Conservation (phyloP, 2,113 vertebrate species). For the Entelurus aequoreus region DNA sequence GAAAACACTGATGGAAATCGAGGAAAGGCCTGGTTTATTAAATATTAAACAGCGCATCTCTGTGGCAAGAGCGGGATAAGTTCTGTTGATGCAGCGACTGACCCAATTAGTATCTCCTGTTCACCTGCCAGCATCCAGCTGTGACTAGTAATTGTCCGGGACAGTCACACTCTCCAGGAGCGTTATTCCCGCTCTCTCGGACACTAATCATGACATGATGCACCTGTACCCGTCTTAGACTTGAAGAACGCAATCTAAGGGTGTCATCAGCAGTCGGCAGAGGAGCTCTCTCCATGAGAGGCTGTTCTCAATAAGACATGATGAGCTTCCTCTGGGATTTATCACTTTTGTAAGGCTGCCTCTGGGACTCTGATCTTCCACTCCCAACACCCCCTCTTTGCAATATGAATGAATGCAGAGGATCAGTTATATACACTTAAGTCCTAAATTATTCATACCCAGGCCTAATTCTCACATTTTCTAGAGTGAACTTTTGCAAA, state of each 20-base stretch:
- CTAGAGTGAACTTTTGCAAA: too few relatives aligned
- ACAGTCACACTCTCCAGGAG: slow-evolving; percentile 29
- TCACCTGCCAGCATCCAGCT: slow-evolving; percentile 55
- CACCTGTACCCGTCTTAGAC: slow-evolving; percentile 38
- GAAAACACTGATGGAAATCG: slow-evolving; percentile 8
- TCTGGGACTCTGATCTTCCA: too few relatives aligned
- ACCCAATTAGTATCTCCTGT: slow-evolving; percentile 63
- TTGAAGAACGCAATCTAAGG: slow-evolving; percentile 23
- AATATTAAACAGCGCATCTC: slow-evolving; percentile 68
- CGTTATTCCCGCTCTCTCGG: slow-evolving; percentile 12
- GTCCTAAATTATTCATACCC: too few relatives aligned
- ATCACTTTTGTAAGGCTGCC: too few relatives aligned
- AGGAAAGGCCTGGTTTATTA: slow-evolving; percentile 52
- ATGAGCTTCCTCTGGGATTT: too few relatives aligned
- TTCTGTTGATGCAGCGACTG: slow-evolving; percentile 53
- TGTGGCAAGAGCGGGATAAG: slow-evolving; percentile 34
- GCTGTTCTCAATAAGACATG: too few relatives aligned
- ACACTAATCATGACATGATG: slow-evolving; percentile 41
- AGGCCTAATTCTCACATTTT: too few relatives aligned
- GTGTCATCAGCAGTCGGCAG: too few relatives aligned
- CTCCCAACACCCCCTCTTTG: too few relatives aligned
- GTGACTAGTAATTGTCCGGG: slow-evolving; percentile 37
- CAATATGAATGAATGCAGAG: too few relatives aligned
- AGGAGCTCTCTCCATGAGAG: too few relatives aligned
- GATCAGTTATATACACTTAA: too few relatives aligned